Percentiles rank a stretch among this genome's conserved stretches.
These are phyloP conservation scores for Myotis planiceps DNA, from an alignment of 2,797 vertebrate species.

Conservation along the genomic window DNA sequence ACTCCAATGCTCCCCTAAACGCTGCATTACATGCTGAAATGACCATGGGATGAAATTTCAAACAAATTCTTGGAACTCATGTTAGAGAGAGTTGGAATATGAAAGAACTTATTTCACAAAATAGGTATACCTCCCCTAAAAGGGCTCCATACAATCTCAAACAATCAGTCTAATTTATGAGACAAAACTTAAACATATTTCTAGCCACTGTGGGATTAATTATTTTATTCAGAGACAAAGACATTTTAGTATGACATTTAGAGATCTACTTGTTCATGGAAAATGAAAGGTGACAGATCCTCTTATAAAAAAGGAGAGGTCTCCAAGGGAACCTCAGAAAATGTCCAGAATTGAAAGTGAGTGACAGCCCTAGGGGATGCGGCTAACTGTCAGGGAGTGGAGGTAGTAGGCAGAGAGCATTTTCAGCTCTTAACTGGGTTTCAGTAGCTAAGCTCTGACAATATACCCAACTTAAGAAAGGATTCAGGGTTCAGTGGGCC, in stretches of 20 bases:
- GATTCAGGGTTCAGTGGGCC: neutral
- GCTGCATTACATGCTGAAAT: constrained; percentile 34
- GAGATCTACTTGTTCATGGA: neutral
- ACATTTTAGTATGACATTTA: neutral
- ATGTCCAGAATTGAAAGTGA: neutral
- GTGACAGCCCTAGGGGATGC: neutral
- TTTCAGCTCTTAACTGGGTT: neutral
- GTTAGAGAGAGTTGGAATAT: neutral
- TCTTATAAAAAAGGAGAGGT: neutral
- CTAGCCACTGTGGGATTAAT: neutral
- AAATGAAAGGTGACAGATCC: neutral
- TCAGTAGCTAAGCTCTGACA: neutral
- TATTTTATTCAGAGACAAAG: constrained; percentile 20
- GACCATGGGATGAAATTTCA: constrained; percentile 51
- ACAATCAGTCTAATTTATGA: constrained; percentile 26
- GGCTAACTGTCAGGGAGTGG: neutral
- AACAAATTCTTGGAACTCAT: constrained; percentile 11
- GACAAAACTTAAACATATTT: neutral
- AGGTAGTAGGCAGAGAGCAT: neutral
- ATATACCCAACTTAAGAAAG: neutral
- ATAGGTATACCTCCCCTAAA: neutral
- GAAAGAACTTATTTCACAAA: constrained; percentile 21
- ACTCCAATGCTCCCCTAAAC: neutral
- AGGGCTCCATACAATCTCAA: neutral
- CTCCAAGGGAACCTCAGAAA: neutral